Percentiles rank a stretch among this genome's conserved stretches.
These are phyloP conservation scores for Danio choprae DNA, from an alignment of 2,797 vertebrate genomes.

Conservation along the genomic window DNA sequence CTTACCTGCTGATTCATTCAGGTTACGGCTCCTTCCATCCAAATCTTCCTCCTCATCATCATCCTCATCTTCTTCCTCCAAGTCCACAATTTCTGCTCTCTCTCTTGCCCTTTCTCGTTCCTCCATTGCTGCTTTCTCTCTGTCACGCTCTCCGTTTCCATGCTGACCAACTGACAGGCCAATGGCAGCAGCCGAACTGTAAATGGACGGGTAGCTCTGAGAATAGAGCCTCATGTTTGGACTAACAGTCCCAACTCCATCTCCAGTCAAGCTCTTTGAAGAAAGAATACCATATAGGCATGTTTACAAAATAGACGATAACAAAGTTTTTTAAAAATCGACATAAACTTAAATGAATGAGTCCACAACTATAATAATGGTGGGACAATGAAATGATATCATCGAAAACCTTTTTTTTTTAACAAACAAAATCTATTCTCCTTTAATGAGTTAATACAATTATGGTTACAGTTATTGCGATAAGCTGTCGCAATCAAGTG, in stretches of 20 bases:
- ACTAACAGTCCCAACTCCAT: conserved; percentile 70
- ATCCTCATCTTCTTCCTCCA: conserved; percentile 78
- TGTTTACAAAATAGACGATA: neutral
- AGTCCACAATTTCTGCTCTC: conserved; percentile 67
- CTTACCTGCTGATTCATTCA: conserved; percentile 74
- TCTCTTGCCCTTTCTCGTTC: conserved; percentile 64
- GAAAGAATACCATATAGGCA: neutral
- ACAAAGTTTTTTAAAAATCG: too few relatives aligned
- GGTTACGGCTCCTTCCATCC: conserved; percentile 69
- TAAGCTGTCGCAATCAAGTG: neutral
- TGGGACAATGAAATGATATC: too few relatives aligned
- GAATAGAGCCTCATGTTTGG: conserved; percentile 76
- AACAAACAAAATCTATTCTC: too few relatives aligned
- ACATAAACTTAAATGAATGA: too few relatives aligned
- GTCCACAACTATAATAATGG: too few relatives aligned
- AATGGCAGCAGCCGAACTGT: conserved; percentile 67
- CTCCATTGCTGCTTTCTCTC: conserved; percentile 65
- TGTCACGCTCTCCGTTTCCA: conserved; percentile 67
- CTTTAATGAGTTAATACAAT: too few relatives aligned
- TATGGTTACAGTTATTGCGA: too few relatives aligned
- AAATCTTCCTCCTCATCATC: conserved; percentile 73
- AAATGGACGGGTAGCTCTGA: conserved; percentile 86
- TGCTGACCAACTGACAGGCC: conserved; percentile 65
- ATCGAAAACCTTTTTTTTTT: too few relatives aligned
- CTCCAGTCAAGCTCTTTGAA: conserved; percentile 69